phyloP scores from a whole-genome alignment of 2,888 invertebrate genomes.

The Julus scandinavius region DNA sequence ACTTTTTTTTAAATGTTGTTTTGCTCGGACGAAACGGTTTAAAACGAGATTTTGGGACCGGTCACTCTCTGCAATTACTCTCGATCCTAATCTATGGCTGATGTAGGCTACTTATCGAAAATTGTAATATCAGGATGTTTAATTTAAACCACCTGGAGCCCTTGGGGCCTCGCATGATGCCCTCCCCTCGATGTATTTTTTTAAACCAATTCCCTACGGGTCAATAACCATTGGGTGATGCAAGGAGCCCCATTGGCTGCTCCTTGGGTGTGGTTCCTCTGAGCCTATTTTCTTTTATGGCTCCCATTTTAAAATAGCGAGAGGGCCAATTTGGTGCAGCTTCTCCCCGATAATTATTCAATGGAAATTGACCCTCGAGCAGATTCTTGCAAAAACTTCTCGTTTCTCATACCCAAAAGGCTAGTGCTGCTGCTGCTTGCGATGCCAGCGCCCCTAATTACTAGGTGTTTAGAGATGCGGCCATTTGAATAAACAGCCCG shows the following conservation, averaged over 20 bases:
- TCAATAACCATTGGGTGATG: constrained; percentile 7
- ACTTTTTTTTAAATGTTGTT: neutral
- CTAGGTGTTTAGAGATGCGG: constrained; percentile 1
- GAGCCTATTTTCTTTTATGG: constrained; percentile 33
- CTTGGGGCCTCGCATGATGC: neutral
- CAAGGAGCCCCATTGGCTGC: neutral
- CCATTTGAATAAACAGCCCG: neutral
- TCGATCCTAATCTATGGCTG: constrained; percentile 13
- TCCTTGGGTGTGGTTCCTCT: constrained; percentile 14
- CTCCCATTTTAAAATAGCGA: constrained; percentile 27
- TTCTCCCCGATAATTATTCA: constrained; percentile 33
- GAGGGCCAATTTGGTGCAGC: constrained; percentile 27
- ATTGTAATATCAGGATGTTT: constrained; percentile 33
- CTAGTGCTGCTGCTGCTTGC: neutral
- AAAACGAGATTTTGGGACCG: neutral
- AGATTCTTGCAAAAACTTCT: neutral
- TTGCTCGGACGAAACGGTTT: neutral
- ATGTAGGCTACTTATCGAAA: constrained; percentile 33
- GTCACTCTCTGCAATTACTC: constrained; percentile 1
- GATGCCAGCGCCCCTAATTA: neutral
- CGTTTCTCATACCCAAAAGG: neutral
- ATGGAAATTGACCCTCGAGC: neutral
- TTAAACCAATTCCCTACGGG: neutral
- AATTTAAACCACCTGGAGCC: constrained; percentile 27
- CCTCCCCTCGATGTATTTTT: neutral